These are phyloP conservation scores for Gadopsis bispinosus DNA, from an alignment of 2,797 vertebrate genomes.

Conservation along the genomic window DNA sequence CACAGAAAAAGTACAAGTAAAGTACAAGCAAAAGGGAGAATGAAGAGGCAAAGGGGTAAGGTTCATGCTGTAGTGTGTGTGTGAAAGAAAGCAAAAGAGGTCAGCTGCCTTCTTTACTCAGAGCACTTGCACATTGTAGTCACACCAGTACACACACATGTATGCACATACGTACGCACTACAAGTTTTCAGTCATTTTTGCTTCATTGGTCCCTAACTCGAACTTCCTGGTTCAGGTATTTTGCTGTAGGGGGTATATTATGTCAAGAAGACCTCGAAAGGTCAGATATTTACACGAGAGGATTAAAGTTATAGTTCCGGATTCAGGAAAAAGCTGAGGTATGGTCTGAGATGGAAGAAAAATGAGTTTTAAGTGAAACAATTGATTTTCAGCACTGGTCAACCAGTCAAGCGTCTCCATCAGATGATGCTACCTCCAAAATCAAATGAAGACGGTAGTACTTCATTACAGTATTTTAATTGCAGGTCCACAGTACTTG, in stretches of 20 bases:
- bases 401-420: neutral
- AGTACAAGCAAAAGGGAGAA: neutral
- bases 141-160: neutral
- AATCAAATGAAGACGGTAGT: neutral
- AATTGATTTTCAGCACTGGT: neutral
- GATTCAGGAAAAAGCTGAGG: neutral
- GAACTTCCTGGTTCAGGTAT: slow-evolving; percentile 37
- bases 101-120: slow-evolving; percentile 14
- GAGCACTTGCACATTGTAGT: neutral
- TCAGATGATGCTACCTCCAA: too few relatives aligned
- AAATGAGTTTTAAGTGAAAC: neutral
- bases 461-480: neutral
- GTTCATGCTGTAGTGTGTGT: slow-evolving; percentile 14
- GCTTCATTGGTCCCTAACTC: slow-evolving; percentile 42
- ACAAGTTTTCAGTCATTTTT: slow-evolving; percentile 23
- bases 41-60: slow-evolving; percentile 37
- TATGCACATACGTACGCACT: neutral
- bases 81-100: neutral
- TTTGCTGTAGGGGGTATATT: neutral
- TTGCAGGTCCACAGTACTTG: neutral
- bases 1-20: neutral
- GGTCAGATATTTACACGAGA: neutral
- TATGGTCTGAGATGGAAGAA: neutral
- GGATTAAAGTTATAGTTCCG: too few relatives aligned
- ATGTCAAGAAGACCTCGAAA: neutral